Evolutionary conservation across 1,140 invertebrate species (phyloP).

Genomic region (Eueides isabella): DNA sequence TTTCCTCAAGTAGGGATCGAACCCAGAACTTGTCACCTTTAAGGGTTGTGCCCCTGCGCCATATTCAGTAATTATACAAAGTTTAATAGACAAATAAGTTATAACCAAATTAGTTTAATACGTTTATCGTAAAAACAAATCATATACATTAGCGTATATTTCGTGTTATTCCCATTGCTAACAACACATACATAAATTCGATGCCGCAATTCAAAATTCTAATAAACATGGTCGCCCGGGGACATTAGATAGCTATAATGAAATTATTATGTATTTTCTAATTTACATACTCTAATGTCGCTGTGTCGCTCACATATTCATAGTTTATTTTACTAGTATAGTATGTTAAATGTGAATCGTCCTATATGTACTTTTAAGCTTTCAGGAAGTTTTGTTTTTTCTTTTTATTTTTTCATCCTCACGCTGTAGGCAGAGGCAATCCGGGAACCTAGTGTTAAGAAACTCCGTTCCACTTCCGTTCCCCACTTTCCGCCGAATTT

Average conservation of each 20-base stretch:
- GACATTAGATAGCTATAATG: slow-evolving; percentile 21
- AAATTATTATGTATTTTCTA: slow-evolving; percentile 18
- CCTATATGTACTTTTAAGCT: neutral
- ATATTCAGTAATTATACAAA: no score
- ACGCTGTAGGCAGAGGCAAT: no score
- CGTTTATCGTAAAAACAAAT: neutral
- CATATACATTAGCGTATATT: neutral
- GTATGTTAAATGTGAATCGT: neutral
- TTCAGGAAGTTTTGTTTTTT: no score
- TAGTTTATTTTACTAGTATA: neutral
- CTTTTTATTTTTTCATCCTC: no score
- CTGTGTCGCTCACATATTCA: neutral
- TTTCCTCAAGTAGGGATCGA: neutral
- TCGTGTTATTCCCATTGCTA: slow-evolving; percentile 13
- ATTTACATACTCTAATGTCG: neutral
- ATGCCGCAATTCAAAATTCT: slow-evolving; percentile 22
- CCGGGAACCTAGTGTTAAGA: no score
- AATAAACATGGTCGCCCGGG: slow-evolving; percentile 21
- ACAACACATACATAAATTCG: slow-evolving; percentile 21
- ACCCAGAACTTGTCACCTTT: neutral
- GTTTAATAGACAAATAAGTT: no score
- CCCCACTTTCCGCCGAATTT: no score
- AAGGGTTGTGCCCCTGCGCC: no score
- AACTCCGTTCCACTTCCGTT: no score
- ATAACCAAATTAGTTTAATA: neutral